Evolutionary conservation across 1,140 invertebrate species (phyloP), one percentile per base, ranked within the genome.

Genomic region (Acromyrmex heyeri): DNA sequence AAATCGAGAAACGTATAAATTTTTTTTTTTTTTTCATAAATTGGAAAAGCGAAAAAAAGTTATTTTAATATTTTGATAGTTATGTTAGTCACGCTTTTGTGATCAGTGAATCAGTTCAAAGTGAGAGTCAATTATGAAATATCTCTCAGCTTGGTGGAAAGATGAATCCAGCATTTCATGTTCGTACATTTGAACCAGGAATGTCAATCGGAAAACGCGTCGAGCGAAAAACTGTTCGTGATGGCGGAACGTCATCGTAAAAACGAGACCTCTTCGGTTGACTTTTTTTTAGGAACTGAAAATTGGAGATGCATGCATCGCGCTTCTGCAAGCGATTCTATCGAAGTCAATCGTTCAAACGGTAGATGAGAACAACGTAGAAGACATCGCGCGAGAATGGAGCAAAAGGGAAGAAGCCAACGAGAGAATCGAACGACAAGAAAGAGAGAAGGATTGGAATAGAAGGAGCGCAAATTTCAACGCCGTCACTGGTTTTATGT

Each of bases 401-500:
- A 57, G 50, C 18, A 10, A 34, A 57, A 21, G 57, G 7, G 50
- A 44, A 86, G 50, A 67, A 44, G 53, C 38, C 27, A 55, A 53
- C 21, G 44, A 57, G 24, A 48, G 48, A 76, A n/a, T 3, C 30
- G 38, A 81, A 72, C 34, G 79, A 18, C 53, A 75, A 75, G 72
- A 85, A 61, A 75, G 69, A 76, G 79, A 83, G 55, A 59, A 83
- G 67, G 38, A 21, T 83, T 21, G 73, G 50, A n/a, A 38, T 48
- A 57, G 24, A 48, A 86, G 82, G 48, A 70, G 83, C 82, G 78
- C 85, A 92, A 91, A 92, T 91, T 91, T 91, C 89, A 88, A 78
- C 88, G 85, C 38, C 89, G 87, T 92, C 91, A 91, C 87, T 82
- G 89, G 83, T 90, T 92, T 92, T 92, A 91, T 86, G 91, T 92